Conservation (phyloP, 2,888 invertebrate genomes). For the Macaria liturata region DNA sequence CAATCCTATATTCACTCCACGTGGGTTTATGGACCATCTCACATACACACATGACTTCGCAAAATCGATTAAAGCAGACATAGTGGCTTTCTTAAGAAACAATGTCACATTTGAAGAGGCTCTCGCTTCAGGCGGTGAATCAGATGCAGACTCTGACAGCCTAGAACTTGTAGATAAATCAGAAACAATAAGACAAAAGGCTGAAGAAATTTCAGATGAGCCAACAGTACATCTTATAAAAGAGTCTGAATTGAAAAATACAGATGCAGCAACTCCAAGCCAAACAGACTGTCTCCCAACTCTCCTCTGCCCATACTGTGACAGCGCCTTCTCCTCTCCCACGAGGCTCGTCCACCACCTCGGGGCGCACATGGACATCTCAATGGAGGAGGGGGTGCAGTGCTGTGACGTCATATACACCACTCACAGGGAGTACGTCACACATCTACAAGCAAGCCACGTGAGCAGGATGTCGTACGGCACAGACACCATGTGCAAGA, state of each 20-base stretch:
- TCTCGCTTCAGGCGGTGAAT: constrained; percentile 40
- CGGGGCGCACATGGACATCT: constrained; percentile 53
- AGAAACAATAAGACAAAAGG: background rate
- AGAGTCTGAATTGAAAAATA: too few species aligned
- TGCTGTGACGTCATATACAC: constrained; percentile 47
- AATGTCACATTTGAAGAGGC: constrained; percentile 60
- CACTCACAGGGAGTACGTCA: constrained; percentile 31
- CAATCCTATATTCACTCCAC: constrained; percentile 39
- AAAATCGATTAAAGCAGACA: constrained; percentile 19
- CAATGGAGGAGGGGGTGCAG: constrained; percentile 39
- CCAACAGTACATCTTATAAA: too few species aligned
- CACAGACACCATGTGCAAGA: constrained; percentile 42
- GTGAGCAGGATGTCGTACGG: constrained; percentile 26
- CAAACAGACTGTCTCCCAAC: background rate
- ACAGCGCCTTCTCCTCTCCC: constrained; percentile 55
- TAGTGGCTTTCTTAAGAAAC: constrained; percentile 54
- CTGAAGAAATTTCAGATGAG: too few species aligned
- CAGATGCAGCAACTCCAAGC: background rate
- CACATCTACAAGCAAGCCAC: constrained; percentile 55
- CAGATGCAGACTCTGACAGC: constrained; percentile 34
- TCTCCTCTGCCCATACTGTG: constrained; percentile 58
- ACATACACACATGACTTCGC: constrained; percentile 37
- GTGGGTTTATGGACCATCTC: constrained; percentile 51
- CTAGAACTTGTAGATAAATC: background rate
- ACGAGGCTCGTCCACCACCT: constrained; percentile 59